Evolutionary conservation across 2,113 vertebrate genomes (phyloP).

Genomic region (Montifringilla adamsi): DNA sequence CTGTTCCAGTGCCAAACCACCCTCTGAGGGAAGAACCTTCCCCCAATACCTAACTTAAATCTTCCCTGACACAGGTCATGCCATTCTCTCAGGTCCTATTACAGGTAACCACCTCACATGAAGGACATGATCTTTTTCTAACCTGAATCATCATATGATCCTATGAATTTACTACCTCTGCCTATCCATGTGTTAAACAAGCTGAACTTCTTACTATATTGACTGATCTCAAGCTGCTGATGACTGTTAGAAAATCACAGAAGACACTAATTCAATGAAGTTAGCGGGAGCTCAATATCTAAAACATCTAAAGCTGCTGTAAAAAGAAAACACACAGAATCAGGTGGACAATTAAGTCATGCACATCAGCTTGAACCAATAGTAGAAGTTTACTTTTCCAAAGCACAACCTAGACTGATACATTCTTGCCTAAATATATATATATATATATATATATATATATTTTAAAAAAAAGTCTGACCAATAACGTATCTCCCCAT

Average conservation of each 20-base stretch:
- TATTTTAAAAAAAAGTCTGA: background rate
- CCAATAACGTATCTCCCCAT: fast-evolving
- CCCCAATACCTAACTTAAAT: background rate
- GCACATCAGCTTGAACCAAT: background rate
- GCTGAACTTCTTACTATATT: background rate
- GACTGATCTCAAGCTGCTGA: background rate
- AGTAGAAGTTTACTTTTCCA: background rate
- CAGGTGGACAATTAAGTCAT: background rate
- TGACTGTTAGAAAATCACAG: background rate
- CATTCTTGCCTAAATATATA: background rate
- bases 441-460: background rate
- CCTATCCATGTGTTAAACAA: background rate
- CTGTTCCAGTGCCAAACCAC: background rate
- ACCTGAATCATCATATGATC: background rate
- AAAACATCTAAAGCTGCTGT: background rate
- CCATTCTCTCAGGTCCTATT: background rate
- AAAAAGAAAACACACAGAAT: background rate
- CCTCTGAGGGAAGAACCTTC: background rate
- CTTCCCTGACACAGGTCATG: background rate
- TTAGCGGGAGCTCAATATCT: background rate
- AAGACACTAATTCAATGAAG: background rate
- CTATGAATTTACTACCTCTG: background rate
- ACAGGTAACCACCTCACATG: background rate
- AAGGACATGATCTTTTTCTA: background rate
- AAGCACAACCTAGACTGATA: background rate